Base-by-base conservation (phyloP, 2,797 vertebrate species). In the Telmatherina bonti region DNA sequence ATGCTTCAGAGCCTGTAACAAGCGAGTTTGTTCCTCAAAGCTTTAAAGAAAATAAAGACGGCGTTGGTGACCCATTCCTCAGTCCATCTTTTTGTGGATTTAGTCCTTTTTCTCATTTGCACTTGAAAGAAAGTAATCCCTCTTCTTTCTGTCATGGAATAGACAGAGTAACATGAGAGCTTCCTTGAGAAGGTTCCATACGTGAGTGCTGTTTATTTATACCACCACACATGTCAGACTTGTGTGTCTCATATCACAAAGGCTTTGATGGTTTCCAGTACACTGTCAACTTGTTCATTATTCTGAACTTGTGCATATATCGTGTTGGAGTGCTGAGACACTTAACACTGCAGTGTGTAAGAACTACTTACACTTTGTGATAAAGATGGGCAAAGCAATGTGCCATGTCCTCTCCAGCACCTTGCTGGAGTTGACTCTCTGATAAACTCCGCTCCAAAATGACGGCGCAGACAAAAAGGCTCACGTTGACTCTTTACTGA, bases 41-140 rank as follows among this genome's bases (percentile, higher is more conserved):
- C 56, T 58, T 22, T 9, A n/a, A 63, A 36, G 45, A 27, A 68
- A 78, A 82, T 70, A 65, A 73, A 87, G 77, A 54, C 70, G 18
- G 6, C 66, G 63, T 80, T 82, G 64, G 2, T 67, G 80, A 88
- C 77, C 82, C 73, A 7, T 72, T 76, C 79, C 61, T 63, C 52
- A 63, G 84, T 84, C 82, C 85, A 72, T 84, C 75, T 74, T 71
- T 77, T 57, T 61, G 59, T 73, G 86, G 88, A 92, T 92, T 91
- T 89, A 74, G 78, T 78, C 85, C 75, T 76, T 60, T 66, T 85
- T 90, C 72, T 90, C 75, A 87, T 92, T 91, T 91, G 81, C 90
- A 90, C 90, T 88, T 89, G 67, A 93, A 91, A 91, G 81, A 82
- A 83, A 80, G 70, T 76, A 86, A 91, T 87, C 82, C 69, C 26